phyloP scores from a whole-genome alignment of 2,113 vertebrate species.

The Poeciliopsis retropinna region DNA sequence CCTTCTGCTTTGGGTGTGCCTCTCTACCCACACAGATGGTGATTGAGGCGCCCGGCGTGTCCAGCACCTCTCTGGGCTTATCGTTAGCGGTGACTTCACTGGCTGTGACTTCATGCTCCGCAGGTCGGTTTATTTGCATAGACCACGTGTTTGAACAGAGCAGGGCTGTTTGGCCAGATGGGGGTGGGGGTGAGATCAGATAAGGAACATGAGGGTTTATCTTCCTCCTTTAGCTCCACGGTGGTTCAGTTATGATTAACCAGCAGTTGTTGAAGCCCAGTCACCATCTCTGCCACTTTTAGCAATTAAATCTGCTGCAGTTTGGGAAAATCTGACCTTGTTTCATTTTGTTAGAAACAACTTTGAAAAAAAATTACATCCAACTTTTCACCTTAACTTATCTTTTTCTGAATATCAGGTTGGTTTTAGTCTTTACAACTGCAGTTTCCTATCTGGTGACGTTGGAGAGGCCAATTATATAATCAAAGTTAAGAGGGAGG shows the following conservation, averaged over 20 bases:
- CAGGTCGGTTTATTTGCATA: constrained; percentile 44
- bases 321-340: neutral
- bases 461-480: neutral
- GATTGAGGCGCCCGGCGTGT: constrained; percentile 31
- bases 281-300: neutral
- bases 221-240: constrained; percentile 13
- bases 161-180: constrained; percentile 2
- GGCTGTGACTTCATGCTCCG: constrained; percentile 43
- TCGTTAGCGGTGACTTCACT: constrained; percentile 49
- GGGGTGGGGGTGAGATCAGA: constrained; percentile 15
- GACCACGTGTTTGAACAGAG: constrained; percentile 32
- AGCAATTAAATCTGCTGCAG: neutral
- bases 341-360: neutral
- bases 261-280: neutral
- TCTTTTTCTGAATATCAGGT: no score
- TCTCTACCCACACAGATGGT: constrained; percentile 63
- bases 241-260: constrained; percentile 16
- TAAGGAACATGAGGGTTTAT: constrained; percentile 29
- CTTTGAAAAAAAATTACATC: neutral
- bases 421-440: no score
- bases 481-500: neutral
- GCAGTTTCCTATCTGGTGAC: neutral
- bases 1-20: constrained; percentile 72
- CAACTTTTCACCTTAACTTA: neutral
- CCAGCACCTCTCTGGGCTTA: constrained; percentile 44